Evolutionary conservation across 2,888 invertebrate genomes (phyloP), one percentile per base, ranked within the genome.

Genomic region (Cynaeus angustus): DNA sequence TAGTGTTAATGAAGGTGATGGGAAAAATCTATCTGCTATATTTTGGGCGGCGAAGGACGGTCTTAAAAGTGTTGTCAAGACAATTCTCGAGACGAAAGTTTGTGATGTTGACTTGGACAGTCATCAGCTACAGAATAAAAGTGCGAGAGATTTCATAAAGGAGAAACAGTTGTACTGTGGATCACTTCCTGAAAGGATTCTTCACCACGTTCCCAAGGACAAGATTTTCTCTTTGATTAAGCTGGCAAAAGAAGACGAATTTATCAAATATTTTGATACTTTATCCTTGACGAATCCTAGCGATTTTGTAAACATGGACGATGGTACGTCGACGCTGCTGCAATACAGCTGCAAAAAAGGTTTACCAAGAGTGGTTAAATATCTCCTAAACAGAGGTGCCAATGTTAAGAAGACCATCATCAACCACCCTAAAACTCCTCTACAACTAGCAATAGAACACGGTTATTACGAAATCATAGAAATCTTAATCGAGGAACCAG

Each of bases 401-500:
- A 87, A 90, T 80, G 85, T 89, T 6, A 88, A 88, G 75, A 84
- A 85, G 65, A 85, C 84, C 28, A 85, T 87, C 68, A 81, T 86
- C 10, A 88, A 88, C 70, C 88, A 88, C 68, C 83, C 82, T 12
- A 83, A 80, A 64, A 85, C 88, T 48, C 88, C 92, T 8, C 85
- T 92, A 8, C 89, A 89, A 72, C 86, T 90, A 50, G 90, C 92
- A 43, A 89, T 91, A 48, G 86, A 88, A 56, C 88, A 87, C 77
- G 92, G 91, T 1, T 87, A 85, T 74, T 80, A 84, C 38, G 85
- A 86, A 80, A 88, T 91, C 68, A 85, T 89, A 5, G 85, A 87
- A 82, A 82, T 86, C 80, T 87, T 89, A 59, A 77, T 89, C 43
- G 84, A 86, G 66, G 87, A 85, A 77, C 87, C 84, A 75, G 67